Base-by-base conservation (phyloP, 2,797 vertebrate genomes). In the Halcyon smyrnensis region DNA sequence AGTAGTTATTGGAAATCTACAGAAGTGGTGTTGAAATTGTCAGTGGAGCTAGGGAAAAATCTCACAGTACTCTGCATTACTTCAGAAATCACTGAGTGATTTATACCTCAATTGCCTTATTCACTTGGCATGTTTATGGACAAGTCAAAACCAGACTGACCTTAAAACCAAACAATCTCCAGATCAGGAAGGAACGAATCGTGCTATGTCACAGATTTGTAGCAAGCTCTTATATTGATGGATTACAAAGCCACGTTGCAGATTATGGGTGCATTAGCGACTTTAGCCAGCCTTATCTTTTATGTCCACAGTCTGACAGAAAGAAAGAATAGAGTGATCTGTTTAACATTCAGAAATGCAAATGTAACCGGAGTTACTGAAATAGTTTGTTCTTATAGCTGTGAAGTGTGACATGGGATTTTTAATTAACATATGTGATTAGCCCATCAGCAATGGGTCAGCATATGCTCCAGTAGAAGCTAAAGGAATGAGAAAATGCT, bases 141-240 rank as follows among this genome's bases (percentile, higher is more conserved):
- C 12, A 59, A 77, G 24, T 51, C 51, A 90, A 80, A 92, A 70
- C 11, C 51, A 89, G n/a, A 15, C 32, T 51, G 39, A 83, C 59
- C 32, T 74, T 43, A 81, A 70, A 84, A 50, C 4, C 12, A 32
- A 75, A 12, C 23, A 59, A 27, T 34, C 27, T 65, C 41, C 51
- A 46, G 10, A 27, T 11, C 1, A 4, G n/a, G 69, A 80, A 70
- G 60, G 76, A 83, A 46, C 0, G 0, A 54, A 34, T 34, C 0
- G 3, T n/a, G 15, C 32, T 43, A 19, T 0, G 0, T 43, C 62
- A 56, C 12, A 30, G 43, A 51, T 54, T 67, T 71, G 23, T 20
- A 70, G 34, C 36, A 84, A 86, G 36, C 21, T 92, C 53, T 59
- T 8, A 4, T 9, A 27, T 0, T 77, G 86, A 70, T 74, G 36